These are phyloP conservation scores for Cotesia vestalis DNA, from an alignment of 1,140 invertebrate species.

Conservation along the genomic window DNA sequence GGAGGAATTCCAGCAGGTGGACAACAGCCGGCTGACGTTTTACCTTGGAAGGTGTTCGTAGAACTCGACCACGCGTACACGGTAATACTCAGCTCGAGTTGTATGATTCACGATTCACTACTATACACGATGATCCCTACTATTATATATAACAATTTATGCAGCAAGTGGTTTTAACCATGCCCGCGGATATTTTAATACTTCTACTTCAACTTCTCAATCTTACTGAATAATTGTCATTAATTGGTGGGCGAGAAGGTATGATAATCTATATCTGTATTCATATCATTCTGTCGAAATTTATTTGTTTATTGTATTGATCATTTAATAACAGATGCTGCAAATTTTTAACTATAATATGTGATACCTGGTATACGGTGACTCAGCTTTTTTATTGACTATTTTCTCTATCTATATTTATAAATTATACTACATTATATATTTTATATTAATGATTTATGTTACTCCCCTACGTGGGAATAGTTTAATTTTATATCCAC, in stretches of 20 bases:
- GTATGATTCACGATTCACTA: neutral
- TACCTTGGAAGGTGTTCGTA: slow-evolving; percentile 24
- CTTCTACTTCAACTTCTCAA: neutral
- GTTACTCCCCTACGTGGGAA: neutral
- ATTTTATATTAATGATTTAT: slow-evolving; percentile 7
- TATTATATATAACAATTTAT: too few species aligned
- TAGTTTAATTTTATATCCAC: slow-evolving; percentile 29
- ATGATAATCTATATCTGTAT: too few species aligned
- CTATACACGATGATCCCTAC: neutral
- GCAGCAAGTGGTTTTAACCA: too few species aligned
- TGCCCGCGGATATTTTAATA: too few species aligned
- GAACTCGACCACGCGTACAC: slow-evolving; percentile 12
- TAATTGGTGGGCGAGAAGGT: too few species aligned
- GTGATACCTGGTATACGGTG: slow-evolving; percentile 27
- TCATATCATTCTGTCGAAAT: too few species aligned
- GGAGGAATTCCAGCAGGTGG: slow-evolving; percentile 29
- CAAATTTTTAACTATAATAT: too few species aligned
- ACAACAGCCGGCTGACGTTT: slow-evolving; percentile 1
- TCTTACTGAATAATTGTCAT: neutral
- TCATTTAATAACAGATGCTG: too few species aligned
- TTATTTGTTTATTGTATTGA: too few species aligned
- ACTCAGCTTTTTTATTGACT: slow-evolving; percentile 9
- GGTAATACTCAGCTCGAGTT: neutral
- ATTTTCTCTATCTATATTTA: neutral
- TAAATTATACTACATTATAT: neutral